These are phyloP conservation scores for Auanema sp. DNA, from an alignment of 2,888 invertebrate genomes.

Conservation along the genomic window DNA sequence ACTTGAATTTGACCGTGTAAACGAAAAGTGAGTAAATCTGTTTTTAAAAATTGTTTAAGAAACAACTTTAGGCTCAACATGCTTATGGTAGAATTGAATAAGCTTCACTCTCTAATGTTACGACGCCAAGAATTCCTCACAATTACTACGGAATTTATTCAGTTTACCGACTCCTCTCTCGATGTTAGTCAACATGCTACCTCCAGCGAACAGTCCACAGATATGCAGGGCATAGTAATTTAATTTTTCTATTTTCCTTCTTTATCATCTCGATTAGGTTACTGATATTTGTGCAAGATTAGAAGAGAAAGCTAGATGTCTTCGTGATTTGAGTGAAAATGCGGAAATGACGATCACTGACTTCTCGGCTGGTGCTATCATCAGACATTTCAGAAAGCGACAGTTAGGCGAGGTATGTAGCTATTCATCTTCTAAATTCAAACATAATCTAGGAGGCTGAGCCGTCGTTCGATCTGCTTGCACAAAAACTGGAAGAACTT, in stretches of 20 bases:
- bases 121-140: slow-evolving; percentile 38
- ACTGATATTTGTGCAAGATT: slow-evolving; percentile 41
- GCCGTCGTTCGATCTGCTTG: slow-evolving; percentile 19
- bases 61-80: slow-evolving; percentile 47
- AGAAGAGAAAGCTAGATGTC: slow-evolving; percentile 37
- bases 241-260: not conserved
- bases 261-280: not conserved
- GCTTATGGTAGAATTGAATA: slow-evolving; percentile 50
- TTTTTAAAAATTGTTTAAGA: not conserved
- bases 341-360: slow-evolving; percentile 54
- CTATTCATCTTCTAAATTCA: not conserved
- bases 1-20: slow-evolving; percentile 54
- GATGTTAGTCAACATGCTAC: slow-evolving; percentile 43
- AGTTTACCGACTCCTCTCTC: slow-evolving; percentile 33
- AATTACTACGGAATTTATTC: slow-evolving; percentile 36
- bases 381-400: slow-evolving; percentile 37
- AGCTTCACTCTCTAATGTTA: slow-evolving; percentile 41
- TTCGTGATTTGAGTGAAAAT: slow-evolving; percentile 45
- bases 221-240: slow-evolving; percentile 37
- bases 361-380: slow-evolving; percentile 39
- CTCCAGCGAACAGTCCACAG: slow-evolving; percentile 45
- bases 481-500: slow-evolving; percentile 14
- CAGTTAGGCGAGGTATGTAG: slow-evolving; percentile 47
- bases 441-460: slow-evolving; percentile 13
- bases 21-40: slow-evolving; percentile 48